Percentiles rank a stretch among this genome's conserved stretches.
These are phyloP conservation scores for Fragum fragum DNA, from an alignment of 2,888 invertebrate genomes.

Conservation along the genomic window DNA sequence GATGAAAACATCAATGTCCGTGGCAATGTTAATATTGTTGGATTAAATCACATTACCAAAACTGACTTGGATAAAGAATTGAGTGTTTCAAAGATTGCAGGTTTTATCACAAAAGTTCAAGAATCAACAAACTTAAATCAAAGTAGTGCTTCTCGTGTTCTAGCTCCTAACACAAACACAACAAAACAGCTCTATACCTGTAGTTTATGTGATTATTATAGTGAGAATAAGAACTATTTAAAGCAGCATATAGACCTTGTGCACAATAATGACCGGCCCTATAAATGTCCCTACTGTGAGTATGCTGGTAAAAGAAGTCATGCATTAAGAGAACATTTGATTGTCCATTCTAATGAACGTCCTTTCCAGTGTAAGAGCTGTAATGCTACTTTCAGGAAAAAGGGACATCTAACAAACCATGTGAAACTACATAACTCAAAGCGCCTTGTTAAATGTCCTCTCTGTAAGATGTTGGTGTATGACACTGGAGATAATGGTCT, in stretches of 20 bases:
- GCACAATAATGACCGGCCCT: constrained; percentile 83
- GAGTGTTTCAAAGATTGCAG: constrained; percentile 11
- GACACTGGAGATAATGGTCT: constrained; percentile 69
- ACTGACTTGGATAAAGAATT: constrained; percentile 20
- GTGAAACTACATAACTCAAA: constrained; percentile 81
- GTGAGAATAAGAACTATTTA: constrained; percentile 84
- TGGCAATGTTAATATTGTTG: constrained; percentile 18
- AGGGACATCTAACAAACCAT: constrained; percentile 85
- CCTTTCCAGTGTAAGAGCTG: constrained; percentile 84
- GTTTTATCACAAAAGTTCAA: not conserved
- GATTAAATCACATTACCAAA: constrained; percentile 11
- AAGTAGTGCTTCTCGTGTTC: not conserved
- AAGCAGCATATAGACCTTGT: constrained; percentile 85
- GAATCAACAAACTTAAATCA: not conserved
- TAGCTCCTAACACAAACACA: not conserved
- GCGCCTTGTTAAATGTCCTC: constrained; percentile 68
- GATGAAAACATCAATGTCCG: not conserved
- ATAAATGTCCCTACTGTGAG: constrained; percentile 86
- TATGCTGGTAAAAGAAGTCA: constrained; percentile 86
- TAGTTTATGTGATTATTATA: constrained; percentile 82
- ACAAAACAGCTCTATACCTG: constrained; percentile 53
- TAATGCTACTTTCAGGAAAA: constrained; percentile 85
- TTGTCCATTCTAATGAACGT: constrained; percentile 84
- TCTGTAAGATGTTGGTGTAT: constrained; percentile 67
- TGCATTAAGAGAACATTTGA: constrained; percentile 84